Evolutionary conservation across 2,888 invertebrate species (phyloP), one percentile per base, ranked within the genome.

Genomic region (Volucella bombylans): DNA sequence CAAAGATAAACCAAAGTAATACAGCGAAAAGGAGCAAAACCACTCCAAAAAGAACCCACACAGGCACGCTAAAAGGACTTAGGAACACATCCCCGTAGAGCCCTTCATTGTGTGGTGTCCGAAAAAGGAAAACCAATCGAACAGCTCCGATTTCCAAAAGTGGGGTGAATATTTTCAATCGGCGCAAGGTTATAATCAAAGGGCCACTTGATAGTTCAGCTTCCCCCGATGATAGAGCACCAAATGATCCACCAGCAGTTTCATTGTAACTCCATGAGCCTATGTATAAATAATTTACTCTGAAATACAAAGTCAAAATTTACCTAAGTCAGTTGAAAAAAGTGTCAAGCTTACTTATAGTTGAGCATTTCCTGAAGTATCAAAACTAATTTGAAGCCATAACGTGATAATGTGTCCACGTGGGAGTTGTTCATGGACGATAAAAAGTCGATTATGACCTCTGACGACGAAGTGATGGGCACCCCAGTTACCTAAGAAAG

Each of bases 21-120:
- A 89, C 12, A 0, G 90, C 89, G n/a, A 90, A 89, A 4, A 92
- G 43, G 1, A 90, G 8, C 0, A 93, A 87, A 10, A 93, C 72
- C 0, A 89, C 86, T 1, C 90, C 91, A 80, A 92, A 92, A 1
- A 92, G 90, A 8, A 93, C 82, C 94, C 94, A 94, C n/a, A 94
- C 94, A 8, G 90, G 88, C 1, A 89, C 89, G 50, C 92, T 91
- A 87, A 94, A 94, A 0, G 94, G 94, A 47, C 93, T 90, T n/a
- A 93, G 89, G 87, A 94, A 94, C 11, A 94, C 93, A 80, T 93
- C 94, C 47, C 92, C 92, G 1, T 94, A 92, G 31, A 93, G 92
- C 0, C 94, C 94, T 1, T 89, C 88, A 86, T 94, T 91, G 8
- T 93, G 92, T 0, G 94, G 94, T 15, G 93, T 93, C 8, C 93